phyloP scores from a whole-genome alignment of 2,113 vertebrate genomes.

The Takifugu flavidus region DNA sequence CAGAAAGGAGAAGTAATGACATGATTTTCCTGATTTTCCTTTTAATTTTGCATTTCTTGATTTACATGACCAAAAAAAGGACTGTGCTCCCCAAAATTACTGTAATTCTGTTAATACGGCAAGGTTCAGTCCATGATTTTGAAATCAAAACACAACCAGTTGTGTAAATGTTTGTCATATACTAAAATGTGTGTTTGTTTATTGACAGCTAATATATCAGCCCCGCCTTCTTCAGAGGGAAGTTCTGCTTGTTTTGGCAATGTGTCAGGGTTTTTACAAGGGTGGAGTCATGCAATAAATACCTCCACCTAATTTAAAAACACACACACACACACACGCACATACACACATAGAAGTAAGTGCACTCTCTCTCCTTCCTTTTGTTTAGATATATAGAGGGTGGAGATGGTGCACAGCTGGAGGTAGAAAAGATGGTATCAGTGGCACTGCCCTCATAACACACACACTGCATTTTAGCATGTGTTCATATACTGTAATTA shows the following conservation, averaged over 20 bases:
- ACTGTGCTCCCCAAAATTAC: no score
- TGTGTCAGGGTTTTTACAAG: background rate
- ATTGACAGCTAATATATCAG: background rate
- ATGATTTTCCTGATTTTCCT: background rate
- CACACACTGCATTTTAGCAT: background rate
- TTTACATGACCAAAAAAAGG: no score
- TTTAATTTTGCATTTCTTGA: background rate
- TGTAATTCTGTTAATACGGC: no score
- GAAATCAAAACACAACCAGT: background rate
- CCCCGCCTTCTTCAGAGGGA: background rate
- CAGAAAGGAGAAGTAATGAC: background rate
- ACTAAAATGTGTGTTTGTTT: background rate
- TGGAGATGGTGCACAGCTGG: slow-evolving; percentile 25
- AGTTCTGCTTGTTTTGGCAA: background rate
- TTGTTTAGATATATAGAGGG: slow-evolving; percentile 25
- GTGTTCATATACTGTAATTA: background rate
- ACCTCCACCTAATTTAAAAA: slow-evolving; percentile 27
- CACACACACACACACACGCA: no score
- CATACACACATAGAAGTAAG: slow-evolving; percentile 17
- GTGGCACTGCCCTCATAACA: slow-evolving; percentile 58
- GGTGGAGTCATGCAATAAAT: slow-evolving; percentile 13
- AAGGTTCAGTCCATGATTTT: background rate
- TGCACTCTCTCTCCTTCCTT: slow-evolving; percentile 4
- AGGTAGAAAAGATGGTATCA: slow-evolving; percentile 68
- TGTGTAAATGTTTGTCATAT: no score